Conservation (phyloP, 1,140 invertebrate species). For the Hydropsyche tenuis region DNA sequence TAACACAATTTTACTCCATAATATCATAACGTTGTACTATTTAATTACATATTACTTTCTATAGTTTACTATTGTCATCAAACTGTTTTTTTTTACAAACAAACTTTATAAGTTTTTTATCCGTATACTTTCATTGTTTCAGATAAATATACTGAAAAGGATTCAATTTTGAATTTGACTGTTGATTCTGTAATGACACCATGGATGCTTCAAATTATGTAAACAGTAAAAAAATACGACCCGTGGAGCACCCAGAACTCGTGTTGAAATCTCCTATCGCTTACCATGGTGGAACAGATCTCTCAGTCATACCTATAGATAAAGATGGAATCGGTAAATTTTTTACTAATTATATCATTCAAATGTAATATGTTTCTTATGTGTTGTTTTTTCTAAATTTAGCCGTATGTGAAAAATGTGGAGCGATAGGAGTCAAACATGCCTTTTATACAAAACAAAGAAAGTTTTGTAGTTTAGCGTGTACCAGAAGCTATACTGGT, state of each 20-base stretch:
- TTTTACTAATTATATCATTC: neutral
- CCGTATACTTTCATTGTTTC: no score
- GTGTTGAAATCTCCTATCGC: conserved; percentile 81
- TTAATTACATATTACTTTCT: no score
- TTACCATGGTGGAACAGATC: conserved; percentile 72
- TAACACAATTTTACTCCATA: no score
- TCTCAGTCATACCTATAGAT: conserved; percentile 74
- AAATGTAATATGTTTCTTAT: neutral
- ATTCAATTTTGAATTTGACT: no score
- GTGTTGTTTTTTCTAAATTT: conserved; percentile 47
- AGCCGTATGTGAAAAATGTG: conserved; percentile 90
- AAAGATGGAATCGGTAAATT: conserved; percentile 77
- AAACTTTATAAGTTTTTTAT: no score
- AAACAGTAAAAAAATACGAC: conserved; percentile 69
- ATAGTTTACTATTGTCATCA: no score
- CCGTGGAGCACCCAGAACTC: conserved; percentile 76
- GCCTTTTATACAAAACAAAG: conserved; percentile 88
- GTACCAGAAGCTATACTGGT: conserved; percentile 64
- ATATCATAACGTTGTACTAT: no score
- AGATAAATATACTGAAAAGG: no score
- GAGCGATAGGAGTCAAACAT: conserved; percentile 87
- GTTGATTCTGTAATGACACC: conserved; percentile 6
- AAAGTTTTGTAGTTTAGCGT: conserved; percentile 78
- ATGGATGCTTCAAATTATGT: conserved; percentile 42
- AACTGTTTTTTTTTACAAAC: no score